Evolutionary conservation across 2,888 invertebrate species (phyloP).

Genomic region (Netelia fuscicornis): DNA sequence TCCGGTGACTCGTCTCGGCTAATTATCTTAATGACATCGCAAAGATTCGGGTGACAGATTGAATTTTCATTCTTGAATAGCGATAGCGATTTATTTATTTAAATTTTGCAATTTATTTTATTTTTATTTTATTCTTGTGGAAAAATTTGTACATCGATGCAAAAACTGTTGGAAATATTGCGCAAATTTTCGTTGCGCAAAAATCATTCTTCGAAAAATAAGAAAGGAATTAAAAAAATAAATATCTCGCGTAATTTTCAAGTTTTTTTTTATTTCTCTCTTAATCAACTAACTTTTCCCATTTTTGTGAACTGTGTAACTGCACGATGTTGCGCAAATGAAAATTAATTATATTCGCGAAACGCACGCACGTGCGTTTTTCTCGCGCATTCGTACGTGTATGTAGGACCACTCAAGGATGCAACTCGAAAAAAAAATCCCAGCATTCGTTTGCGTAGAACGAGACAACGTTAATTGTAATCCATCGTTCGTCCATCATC

Average conservation of each 20-base stretch:
- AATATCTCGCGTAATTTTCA: neutral
- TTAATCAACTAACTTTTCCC: neutral
- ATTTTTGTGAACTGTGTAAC: neutral
- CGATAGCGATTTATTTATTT: neutral
- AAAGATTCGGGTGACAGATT: conserved; percentile 7
- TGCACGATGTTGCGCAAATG: conserved; percentile 30
- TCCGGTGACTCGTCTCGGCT: conserved; percentile 45
- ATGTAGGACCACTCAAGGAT: conserved; percentile 55
- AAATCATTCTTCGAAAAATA: no score
- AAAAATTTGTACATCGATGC: no score
- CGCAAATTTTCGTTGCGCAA: no score
- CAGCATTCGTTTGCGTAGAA: conserved; percentile 26
- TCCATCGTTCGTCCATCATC: conserved; percentile 60
- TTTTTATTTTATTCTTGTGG: no score
- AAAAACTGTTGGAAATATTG: no score
- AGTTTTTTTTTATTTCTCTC: neutral
- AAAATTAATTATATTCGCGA: conserved; percentile 29
- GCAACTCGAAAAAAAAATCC: conserved; percentile 32
- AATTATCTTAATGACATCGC: conserved; percentile 25
- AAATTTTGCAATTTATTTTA: neutral
- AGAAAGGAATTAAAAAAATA: no score
- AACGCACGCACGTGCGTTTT: conserved; percentile 30
- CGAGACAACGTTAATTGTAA: conserved; percentile 61
- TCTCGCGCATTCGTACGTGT: conserved; percentile 6
- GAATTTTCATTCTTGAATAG: neutral